Evolutionary conservation across 1,140 invertebrate genomes (phyloP), one percentile per base, ranked within the genome.

Genomic region (Amphibalanus amphitrite): DNA sequence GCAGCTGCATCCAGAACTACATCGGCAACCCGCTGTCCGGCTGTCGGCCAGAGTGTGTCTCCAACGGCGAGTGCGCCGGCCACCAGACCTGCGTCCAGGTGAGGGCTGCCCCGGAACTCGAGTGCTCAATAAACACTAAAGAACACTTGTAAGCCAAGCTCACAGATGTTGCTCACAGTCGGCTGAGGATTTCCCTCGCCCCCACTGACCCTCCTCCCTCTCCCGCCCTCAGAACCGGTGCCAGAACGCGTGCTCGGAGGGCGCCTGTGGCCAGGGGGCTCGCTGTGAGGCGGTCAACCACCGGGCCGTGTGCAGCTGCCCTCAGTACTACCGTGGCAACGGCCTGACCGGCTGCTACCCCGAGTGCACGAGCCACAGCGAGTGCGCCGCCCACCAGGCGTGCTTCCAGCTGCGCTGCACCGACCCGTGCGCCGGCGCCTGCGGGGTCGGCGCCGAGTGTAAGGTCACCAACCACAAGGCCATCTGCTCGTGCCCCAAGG

Each of bases 391-490:
- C 70, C 82, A 85, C 75, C 82, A 85, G 75, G 87, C 85, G 67
- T 87, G 86, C 71, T 78, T 83, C 70, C 80, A 83, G 28, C 82
- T 82, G 67, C 84, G 84, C 73, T 87, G 86, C 72, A 80, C 81
- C 26, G 82, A 86, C 78, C 85, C 85, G n/a, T 87, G 85, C 73
- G 80, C 81, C n/a, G 83, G 83, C 25, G 81, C 84, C 13, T 86
- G 85, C 74, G 90, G 90, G 38, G 79, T 88, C 23, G 86, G 87
- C 72, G 86, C 89, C 25, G 84, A 87, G 73, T 94, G 92, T 76
- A 86, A 86, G 75, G 85, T 93, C 10, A 79, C 86, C 23, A 86
- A 91, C 72, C 84, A 88, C 75, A 86, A 87, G 77, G 84, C 90
- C 0, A 81, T 87, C 38, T 94, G 92, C 78, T 82, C 83, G 28